Conservation (phyloP, 2,888 invertebrate species). For the Aphidoletes aphidimyza region DNA sequence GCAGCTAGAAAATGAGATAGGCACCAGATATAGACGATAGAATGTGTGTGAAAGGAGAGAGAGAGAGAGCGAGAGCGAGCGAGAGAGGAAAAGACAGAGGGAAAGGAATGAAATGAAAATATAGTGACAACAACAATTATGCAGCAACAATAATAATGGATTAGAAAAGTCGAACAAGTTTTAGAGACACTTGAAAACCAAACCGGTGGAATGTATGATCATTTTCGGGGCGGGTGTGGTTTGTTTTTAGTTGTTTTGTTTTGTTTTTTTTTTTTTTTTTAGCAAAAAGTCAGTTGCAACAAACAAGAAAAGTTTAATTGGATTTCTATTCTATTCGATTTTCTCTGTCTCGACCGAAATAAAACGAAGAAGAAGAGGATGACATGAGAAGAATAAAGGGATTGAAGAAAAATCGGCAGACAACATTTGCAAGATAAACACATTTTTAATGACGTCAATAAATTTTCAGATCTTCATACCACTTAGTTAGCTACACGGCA, state of each 20-base stretch:
- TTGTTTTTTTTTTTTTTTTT: background rate
- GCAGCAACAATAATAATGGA: too few relatives aligned
- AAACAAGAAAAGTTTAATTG: conserved; percentile 46
- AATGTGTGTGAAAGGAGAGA: background rate
- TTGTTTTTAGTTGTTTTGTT: too few relatives aligned
- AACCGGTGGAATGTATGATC: background rate
- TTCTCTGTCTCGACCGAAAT: too few relatives aligned
- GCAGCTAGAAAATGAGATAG: background rate
- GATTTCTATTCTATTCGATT: conserved; percentile 20
- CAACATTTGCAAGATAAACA: background rate
- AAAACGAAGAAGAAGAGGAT: too few relatives aligned
- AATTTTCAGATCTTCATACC: background rate
- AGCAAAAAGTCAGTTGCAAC: conserved; percentile 25
- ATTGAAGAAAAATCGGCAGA: background rate
- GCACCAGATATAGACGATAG: too few relatives aligned
- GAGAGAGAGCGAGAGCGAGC: background rate
- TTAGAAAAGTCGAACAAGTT: too few relatives aligned
- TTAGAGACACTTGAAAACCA: too few relatives aligned
- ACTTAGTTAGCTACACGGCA: too few relatives aligned
- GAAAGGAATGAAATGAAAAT: too few relatives aligned
- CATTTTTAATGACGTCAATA: conserved; percentile 37
- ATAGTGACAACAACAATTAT: too few relatives aligned
- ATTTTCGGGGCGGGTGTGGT: too few relatives aligned
- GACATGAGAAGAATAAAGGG: too few relatives aligned
- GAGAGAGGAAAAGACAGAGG: background rate